Percentiles rank a stretch among this genome's conserved stretches.
Evolutionary conservation across 2,797 vertebrate species (phyloP).

Genomic region (Hypotaenidia philippensis): DNA sequence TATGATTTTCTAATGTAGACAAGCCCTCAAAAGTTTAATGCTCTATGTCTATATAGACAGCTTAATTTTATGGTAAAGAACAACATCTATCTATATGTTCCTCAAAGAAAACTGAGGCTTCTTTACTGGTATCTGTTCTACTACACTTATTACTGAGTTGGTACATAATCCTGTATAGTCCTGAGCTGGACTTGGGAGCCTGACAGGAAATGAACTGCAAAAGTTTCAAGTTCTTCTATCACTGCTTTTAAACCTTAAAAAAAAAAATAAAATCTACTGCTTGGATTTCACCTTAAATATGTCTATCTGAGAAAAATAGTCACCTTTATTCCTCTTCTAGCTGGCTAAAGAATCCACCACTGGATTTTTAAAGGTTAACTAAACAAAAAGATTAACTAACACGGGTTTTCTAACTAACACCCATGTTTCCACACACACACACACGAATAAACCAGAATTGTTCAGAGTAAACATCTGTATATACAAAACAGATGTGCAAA

Average conservation of each 20-base stretch:
- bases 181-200: not conserved
- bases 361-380: not conserved
- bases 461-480: not conserved
- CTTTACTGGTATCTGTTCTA: not conserved
- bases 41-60: not conserved
- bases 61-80: not conserved
- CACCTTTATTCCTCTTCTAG: not conserved
- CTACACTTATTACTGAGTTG: not conserved
- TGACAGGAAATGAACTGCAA: not conserved
- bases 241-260: not conserved
- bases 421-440: not conserved
- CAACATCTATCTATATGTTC: not conserved
- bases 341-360: not conserved
- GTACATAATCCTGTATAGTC: not conserved
- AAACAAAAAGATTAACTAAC: not conserved
- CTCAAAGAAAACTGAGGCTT: not conserved
- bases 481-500: not conserved
- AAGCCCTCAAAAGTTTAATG: constrained; percentile 43
- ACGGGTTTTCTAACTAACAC: not conserved
- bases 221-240: not conserved
- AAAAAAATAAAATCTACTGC: not conserved
- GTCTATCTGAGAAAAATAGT: not conserved
- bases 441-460: not conserved
- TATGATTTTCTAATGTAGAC: constrained; percentile 52
- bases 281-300: not conserved